Evolutionary conservation across 2,797 vertebrate species (phyloP).

Genomic region (Spondyliosoma cantharus): DNA sequence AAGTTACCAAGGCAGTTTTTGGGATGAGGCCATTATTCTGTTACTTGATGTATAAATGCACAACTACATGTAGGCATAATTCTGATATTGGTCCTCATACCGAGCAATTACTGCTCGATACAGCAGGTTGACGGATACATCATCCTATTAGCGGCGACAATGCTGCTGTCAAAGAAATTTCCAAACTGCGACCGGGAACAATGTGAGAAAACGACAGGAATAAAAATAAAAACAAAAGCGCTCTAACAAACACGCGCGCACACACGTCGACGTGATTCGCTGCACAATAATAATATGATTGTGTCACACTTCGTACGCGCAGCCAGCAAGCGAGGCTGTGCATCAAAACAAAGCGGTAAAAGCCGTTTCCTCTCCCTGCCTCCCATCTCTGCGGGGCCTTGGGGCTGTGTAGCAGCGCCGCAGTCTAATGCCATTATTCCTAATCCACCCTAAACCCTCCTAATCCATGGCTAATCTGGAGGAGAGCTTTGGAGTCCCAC

Average conservation of each 20-base stretch:
- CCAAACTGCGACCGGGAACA: constrained; percentile 13
- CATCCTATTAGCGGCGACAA: constrained; percentile 14
- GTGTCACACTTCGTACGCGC: constrained; percentile 53
- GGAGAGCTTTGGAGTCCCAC: constrained; percentile 81
- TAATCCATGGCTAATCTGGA: constrained; percentile 84
- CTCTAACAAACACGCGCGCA: constrained; percentile 9
- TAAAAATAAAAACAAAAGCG: constrained; percentile 40
- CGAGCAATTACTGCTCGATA: neutral
- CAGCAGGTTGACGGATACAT: neutral
- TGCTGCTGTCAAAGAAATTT: constrained; percentile 24
- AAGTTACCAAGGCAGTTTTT: neutral
- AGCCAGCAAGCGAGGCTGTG: constrained; percentile 52
- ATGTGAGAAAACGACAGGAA: constrained; percentile 35
- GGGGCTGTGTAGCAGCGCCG: constrained; percentile 75
- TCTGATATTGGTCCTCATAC: neutral
- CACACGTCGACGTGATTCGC: constrained; percentile 38
- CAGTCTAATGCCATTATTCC: constrained; percentile 85
- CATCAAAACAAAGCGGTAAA: constrained; percentile 75
- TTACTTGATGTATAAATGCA: no score
- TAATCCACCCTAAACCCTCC: constrained; percentile 84
- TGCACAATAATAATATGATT: constrained; percentile 53
- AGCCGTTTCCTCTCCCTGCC: constrained; percentile 63
- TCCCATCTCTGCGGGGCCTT: constrained; percentile 74
- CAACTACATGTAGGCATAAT: neutral
- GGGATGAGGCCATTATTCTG: no score